Percentiles rank a stretch among this genome's conserved stretches.
Evolutionary conservation across 2,888 invertebrate genomes (phyloP).

Genomic region (Eubasilissa splendida): DNA sequence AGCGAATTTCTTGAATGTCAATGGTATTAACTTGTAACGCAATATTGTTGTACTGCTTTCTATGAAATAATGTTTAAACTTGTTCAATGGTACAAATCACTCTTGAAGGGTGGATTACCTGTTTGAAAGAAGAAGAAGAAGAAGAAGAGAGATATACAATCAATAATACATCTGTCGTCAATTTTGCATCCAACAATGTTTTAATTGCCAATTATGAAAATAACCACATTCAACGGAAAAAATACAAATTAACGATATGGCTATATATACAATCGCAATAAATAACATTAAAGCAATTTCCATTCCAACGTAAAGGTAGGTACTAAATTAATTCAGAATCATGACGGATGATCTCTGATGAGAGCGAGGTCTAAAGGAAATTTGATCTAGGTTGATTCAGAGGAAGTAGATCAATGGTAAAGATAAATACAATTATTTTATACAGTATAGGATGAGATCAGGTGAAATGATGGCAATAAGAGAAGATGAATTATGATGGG

Average conservation of each 20-base stretch:
- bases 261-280: constrained; percentile 57
- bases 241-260: constrained; percentile 50
- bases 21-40: too few species aligned
- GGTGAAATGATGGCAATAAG: constrained; percentile 4
- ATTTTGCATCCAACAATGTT: constrained; percentile 39
- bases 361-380: constrained; percentile 46
- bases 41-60: too few species aligned
- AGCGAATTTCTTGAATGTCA: too few species aligned
- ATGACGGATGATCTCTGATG: constrained; percentile 37
- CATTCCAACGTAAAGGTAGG: constrained; percentile 39
- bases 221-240: constrained; percentile 25
- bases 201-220: constrained; percentile 35
- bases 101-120: too few species aligned
- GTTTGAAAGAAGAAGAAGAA: too few species aligned
- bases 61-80: too few species aligned
- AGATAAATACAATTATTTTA: background rate
- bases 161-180: background rate
- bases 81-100: too few species aligned
- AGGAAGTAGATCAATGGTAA: constrained; percentile 22
- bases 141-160: too few species aligned
- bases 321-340: constrained; percentile 34
- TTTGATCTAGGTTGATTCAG: constrained; percentile 52
- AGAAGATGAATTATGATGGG: constrained; percentile 15
- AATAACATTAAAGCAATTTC: constrained; percentile 53
- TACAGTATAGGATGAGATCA: constrained; percentile 23